Conservation (phyloP, 2,113 vertebrate species). For the Canis aureus region DNA sequence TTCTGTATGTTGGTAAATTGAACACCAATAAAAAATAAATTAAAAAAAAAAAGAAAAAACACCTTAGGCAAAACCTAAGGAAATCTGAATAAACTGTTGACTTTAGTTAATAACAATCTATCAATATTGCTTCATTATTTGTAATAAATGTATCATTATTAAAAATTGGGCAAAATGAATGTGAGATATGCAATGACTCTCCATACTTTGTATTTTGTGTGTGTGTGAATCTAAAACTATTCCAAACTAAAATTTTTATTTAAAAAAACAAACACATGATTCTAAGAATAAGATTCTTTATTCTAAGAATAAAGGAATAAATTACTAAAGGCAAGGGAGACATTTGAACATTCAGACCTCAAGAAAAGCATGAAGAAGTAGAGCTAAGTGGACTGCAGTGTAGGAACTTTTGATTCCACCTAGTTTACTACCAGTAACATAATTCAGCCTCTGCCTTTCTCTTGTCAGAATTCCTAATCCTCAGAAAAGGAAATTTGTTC, state of each 20-base stretch:
- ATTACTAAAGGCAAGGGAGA: background rate
- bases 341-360: background rate
- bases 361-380: background rate
- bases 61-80: background rate
- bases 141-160: background rate
- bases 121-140: background rate
- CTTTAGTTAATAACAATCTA: background rate
- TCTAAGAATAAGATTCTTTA: background rate
- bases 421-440: background rate
- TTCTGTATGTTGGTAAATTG: too few relatives aligned
- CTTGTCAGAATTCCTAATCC: background rate
- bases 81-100: background rate
- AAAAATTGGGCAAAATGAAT: background rate
- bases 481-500: background rate
- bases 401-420: background rate
- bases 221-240: background rate
- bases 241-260: background rate
- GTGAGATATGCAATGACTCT: background rate
- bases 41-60: slow-evolving; percentile 7
- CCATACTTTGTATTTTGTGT: background rate
- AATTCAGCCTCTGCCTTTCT: background rate
- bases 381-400: background rate
- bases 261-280: background rate
- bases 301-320: background rate
- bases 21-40: too few relatives aligned